These are phyloP conservation scores for Antheraea assamensis DNA, from an alignment of 2,888 invertebrate species.

Conservation along the genomic window DNA sequence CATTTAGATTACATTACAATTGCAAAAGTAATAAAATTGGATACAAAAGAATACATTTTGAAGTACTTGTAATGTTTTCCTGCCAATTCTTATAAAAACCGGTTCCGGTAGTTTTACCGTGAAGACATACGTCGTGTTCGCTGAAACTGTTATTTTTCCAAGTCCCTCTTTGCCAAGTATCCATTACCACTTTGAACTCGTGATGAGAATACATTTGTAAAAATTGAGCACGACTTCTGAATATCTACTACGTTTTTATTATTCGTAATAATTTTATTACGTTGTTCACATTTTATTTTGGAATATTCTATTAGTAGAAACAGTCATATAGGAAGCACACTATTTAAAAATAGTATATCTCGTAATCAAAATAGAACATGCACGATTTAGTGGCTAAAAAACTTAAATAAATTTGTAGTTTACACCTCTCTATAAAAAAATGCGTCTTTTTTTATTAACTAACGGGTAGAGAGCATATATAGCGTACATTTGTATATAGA, in stretches of 20 bases:
- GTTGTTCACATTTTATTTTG: not conserved
- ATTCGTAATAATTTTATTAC: not conserved
- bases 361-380: too few species aligned
- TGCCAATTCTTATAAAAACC: not conserved
- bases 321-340: not conserved
- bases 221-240: not conserved
- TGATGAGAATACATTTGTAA: constrained; percentile 2
- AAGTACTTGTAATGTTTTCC: not conserved
- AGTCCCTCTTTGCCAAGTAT: constrained; percentile 7
- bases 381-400: too few species aligned
- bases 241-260: not conserved
- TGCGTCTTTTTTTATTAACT: too few species aligned
- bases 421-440: too few species aligned
- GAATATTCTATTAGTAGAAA: not conserved
- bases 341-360: too few species aligned
- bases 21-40: too few species aligned
- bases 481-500: too few species aligned
- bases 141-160: constrained; percentile 7
- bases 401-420: too few species aligned
- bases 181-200: constrained; percentile 9
- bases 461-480: too few species aligned
- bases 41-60: not conserved
- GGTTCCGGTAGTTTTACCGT: not conserved
- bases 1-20: too few species aligned
- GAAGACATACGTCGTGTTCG: not conserved